These are phyloP conservation scores for Argyresthia albistria DNA, from an alignment of 2,888 invertebrate species.

Conservation along the genomic window DNA sequence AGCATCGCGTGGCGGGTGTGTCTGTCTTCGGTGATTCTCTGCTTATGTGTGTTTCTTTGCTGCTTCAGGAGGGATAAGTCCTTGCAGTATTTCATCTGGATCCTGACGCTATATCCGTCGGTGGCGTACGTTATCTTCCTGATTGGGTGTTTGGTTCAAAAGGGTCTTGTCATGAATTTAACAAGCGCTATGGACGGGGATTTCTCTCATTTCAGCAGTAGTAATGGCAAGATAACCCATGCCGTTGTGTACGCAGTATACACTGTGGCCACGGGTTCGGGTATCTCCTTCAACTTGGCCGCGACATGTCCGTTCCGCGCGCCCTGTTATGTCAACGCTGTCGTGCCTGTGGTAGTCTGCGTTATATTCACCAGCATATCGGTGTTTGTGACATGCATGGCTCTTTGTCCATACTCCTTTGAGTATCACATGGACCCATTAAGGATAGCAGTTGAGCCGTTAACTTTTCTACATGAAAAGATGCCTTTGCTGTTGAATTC, in stretches of 20 bases:
- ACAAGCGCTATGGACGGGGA: constrained; percentile 34
- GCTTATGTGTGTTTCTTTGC: constrained; percentile 26
- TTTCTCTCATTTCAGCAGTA: constrained; percentile 25
- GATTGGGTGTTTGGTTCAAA: constrained; percentile 49
- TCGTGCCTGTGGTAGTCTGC: constrained; percentile 28
- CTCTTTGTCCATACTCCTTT: constrained; percentile 38
- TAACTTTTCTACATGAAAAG: constrained; percentile 38
- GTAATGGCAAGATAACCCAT: constrained; percentile 18
- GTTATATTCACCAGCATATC: constrained; percentile 23
- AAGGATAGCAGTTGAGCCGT: constrained; percentile 17
- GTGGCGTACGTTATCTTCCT: constrained; percentile 28
- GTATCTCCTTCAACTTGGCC: constrained; percentile 34
- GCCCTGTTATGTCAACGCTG: constrained; percentile 43
- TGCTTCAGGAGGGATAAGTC: constrained; percentile 34
- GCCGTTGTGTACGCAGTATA: constrained; percentile 28
- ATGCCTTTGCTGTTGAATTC: constrained; percentile 35
- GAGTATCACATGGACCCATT: constrained; percentile 22
- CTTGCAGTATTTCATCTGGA: constrained; percentile 24
- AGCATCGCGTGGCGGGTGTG: constrained; percentile 36
- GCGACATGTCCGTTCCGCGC: constrained; percentile 37
- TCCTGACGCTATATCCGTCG: constrained; percentile 28
- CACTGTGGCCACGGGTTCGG: constrained; percentile 37
- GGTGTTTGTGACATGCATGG: constrained; percentile 29
- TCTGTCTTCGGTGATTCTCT: constrained; percentile 35
- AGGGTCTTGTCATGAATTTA: constrained; percentile 39